Base-by-base conservation (phyloP, 1,140 invertebrate genomes). In the Teleopsis dalmanni region DNA sequence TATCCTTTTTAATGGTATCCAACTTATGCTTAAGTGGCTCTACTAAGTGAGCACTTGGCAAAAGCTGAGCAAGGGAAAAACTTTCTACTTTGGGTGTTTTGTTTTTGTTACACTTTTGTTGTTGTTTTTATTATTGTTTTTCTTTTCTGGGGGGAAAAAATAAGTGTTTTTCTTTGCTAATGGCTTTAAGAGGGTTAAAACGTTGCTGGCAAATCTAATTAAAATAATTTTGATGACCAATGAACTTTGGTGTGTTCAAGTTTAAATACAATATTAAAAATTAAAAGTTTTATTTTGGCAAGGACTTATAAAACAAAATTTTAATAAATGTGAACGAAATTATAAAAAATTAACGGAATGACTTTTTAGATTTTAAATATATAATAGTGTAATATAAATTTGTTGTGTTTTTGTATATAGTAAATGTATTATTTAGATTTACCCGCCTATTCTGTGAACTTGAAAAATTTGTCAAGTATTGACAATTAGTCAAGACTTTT, bases 171-270 rank as follows among this genome's bases (percentile, higher is more conserved):
- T 34, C 43, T 45, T 45, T 31, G 43, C 31, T 45, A 45, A 45
- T 45, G 43, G 43, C 29, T 45, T 45, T 33, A 45, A 45, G 43
- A 45, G 43, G 43, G 43, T 45, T 45, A 45, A 45, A 45, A 45
- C 14, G 25, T 22, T 42, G 11, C n/a, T 19, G 43, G 18, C 29
- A 31, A 34, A 45, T 45, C 43, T 45, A 45, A 45, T 45, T 45
- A 45, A 27, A 45, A 45, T 11, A 40, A 45, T 11, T n/a, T 9
- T 34, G 43, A 11, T 18, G 18, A 10, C 27, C 10, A 34, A 14
- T 19, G 18, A 45, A 19, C 8, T 29, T 16, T 40, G 37, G 3
- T 34, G n/a, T 34, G 6, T 34, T 7, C 4, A 9, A 16, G 23
- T n/a, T 14, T 14, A 14, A 16, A 27, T 26, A 34, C 11, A 16